These are phyloP conservation scores for Falco biarmicus DNA, from an alignment of 2,797 vertebrate genomes.

Conservation along the genomic window DNA sequence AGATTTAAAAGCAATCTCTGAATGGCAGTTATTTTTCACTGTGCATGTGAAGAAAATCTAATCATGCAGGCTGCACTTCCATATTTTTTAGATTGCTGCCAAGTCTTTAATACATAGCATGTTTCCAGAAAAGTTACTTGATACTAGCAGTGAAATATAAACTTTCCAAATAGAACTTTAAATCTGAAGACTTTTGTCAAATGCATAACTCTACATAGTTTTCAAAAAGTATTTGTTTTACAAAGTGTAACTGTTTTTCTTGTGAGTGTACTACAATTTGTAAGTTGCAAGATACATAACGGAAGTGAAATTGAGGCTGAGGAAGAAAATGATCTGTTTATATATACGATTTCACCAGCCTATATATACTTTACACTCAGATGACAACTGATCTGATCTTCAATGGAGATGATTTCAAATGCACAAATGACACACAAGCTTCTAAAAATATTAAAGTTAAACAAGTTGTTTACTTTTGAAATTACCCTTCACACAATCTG, in stretches of 20 bases:
- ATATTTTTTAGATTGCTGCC: slow-evolving; percentile 20
- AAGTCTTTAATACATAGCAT: background rate
- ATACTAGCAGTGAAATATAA: slow-evolving; percentile 31
- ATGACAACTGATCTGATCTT: background rate
- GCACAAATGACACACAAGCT: background rate
- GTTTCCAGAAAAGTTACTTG: background rate
- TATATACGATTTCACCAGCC: background rate
- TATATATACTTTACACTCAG: background rate
- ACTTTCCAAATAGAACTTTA: background rate
- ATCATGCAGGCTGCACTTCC: slow-evolving; percentile 37
- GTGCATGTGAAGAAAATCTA: slow-evolving; percentile 31
- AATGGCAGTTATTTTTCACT: slow-evolving; percentile 55
- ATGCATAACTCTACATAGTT: background rate
- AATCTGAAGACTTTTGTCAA: background rate
- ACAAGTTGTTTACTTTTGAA: background rate
- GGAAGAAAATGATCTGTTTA: background rate
- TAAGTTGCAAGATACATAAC: background rate
- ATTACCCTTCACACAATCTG: background rate
- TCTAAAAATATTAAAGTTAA: background rate
- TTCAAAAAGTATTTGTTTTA: background rate
- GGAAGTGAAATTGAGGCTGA: background rate
- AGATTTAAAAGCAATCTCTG: slow-evolving; percentile 61
- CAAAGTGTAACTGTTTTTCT: background rate
- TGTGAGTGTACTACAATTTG: background rate
- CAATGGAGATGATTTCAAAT: background rate